phyloP scores from a whole-genome alignment of 2,113 vertebrate species.

The Caretta caretta region DNA sequence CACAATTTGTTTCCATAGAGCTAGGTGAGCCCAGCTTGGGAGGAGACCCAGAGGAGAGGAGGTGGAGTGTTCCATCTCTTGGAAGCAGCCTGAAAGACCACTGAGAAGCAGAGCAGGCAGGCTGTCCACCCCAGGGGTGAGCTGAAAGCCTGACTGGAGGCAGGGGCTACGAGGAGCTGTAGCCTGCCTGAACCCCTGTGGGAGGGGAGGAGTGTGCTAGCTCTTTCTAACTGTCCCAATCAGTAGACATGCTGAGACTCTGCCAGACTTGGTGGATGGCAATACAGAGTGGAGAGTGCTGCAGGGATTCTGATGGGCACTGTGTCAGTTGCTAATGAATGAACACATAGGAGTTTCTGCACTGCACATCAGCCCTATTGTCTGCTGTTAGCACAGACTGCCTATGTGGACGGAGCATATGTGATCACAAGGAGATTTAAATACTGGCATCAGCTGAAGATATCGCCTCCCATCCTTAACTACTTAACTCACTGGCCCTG shows the following conservation, averaged over 20 bases:
- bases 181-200: no score
- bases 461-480: background rate
- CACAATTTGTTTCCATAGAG: no score
- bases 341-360: background rate
- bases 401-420: background rate
- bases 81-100: no score
- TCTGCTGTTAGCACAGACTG: background rate
- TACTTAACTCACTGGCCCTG: background rate
- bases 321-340: background rate
- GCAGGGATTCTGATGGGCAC: background rate
- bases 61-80: no score
- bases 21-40: no score
- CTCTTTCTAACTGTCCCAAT: no score
- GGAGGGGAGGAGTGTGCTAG: no score
- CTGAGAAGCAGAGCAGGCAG: no score
- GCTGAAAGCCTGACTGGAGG: no score
- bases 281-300: background rate
- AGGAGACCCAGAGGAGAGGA: no score
- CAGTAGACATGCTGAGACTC: background rate
- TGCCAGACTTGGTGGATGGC: background rate
- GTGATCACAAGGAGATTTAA: background rate
- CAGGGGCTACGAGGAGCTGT: no score
- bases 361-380: background rate
- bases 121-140: no score
- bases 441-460: background rate